Conservation (phyloP, 2,797 vertebrate genomes). For the Chelidonichthys spinosus region DNA sequence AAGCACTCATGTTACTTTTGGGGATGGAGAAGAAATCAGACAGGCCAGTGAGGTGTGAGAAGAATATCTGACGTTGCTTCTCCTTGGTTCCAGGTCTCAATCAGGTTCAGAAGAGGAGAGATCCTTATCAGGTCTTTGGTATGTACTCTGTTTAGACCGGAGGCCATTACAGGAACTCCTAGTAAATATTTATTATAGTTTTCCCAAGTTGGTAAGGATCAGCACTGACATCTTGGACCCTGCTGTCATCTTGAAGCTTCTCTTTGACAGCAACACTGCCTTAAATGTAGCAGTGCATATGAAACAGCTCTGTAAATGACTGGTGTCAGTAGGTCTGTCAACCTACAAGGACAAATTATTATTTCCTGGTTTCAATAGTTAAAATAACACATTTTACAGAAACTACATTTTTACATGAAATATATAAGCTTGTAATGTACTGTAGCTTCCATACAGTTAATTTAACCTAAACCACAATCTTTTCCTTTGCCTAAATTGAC, state of each 20-base stretch:
- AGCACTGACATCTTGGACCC: not conserved
- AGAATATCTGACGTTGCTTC: slow-evolving; percentile 51
- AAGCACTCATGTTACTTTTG: slow-evolving; percentile 34
- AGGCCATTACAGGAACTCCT: slow-evolving; percentile 37
- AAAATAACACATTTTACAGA: too few species aligned
- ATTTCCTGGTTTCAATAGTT: not conserved
- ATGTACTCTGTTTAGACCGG: slow-evolving; percentile 37
- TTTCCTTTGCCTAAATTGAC: too few species aligned
- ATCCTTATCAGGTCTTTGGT: slow-evolving; percentile 45
- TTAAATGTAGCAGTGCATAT: not conserved
- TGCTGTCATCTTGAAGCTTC: slow-evolving; percentile 8
- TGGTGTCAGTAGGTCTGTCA: not conserved
- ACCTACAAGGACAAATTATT: not conserved
- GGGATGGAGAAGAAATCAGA: slow-evolving; percentile 40
- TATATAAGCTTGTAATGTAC: too few species aligned
- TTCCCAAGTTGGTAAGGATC: too few species aligned
- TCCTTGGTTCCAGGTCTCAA: slow-evolving; percentile 31
- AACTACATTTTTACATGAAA: too few species aligned
- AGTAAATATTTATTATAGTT: slow-evolving; percentile 9
- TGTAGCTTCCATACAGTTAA: too few species aligned
- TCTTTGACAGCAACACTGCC: not conserved
- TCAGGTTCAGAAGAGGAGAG: slow-evolving; percentile 35
- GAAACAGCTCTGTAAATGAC: slow-evolving; percentile 8
- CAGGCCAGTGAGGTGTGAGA: slow-evolving; percentile 48
- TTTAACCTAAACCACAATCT: too few species aligned